phyloP scores from a whole-genome alignment of 1,140 invertebrate genomes.

The Tigriopus japonicus region DNA sequence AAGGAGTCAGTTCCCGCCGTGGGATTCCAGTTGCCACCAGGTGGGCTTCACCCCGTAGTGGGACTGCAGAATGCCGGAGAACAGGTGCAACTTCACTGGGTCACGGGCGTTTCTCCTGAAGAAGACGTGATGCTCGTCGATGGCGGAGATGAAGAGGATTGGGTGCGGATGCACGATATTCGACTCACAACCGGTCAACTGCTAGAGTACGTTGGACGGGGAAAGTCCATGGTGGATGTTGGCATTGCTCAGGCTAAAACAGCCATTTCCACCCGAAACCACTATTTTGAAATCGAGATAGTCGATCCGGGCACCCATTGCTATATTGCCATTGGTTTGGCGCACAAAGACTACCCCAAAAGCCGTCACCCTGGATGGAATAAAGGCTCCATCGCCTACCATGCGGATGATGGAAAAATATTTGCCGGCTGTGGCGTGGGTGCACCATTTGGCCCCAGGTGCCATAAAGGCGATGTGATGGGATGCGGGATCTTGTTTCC shows the following conservation, averaged over 20 bases:
- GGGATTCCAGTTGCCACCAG: not conserved
- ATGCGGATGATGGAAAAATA: conserved; percentile 40
- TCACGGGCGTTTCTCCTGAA: conserved; percentile 20
- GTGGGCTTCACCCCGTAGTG: conserved; percentile 3
- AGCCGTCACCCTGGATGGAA: conserved; percentile 39
- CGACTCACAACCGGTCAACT: conserved; percentile 31
- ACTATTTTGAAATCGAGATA: conserved; percentile 41
- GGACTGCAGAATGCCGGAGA: not conserved
- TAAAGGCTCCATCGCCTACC: conserved; percentile 38
- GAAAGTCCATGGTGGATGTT: conserved; percentile 35
- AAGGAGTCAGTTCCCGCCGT: conserved; percentile 25
- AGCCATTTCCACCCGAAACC: conserved; percentile 32
- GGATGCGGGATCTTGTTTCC: conserved; percentile 39
- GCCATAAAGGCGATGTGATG: conserved; percentile 36
- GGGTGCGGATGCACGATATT: conserved; percentile 34
- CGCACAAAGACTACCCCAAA: conserved; percentile 37
- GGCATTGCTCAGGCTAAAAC: conserved; percentile 35
- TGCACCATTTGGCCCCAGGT: conserved; percentile 35
- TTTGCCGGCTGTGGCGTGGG: conserved; percentile 37
- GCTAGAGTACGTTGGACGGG: conserved; percentile 34
- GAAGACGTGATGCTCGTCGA: conserved; percentile 34
- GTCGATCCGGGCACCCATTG: conserved; percentile 37
- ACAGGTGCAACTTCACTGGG: conserved; percentile 23
- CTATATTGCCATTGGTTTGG: conserved; percentile 38
- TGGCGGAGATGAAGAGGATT: conserved; percentile 33